Percentiles rank a stretch among this genome's conserved stretches.
Conservation (phyloP, 2,113 vertebrate species). For the Vidua chalybeata region DNA sequence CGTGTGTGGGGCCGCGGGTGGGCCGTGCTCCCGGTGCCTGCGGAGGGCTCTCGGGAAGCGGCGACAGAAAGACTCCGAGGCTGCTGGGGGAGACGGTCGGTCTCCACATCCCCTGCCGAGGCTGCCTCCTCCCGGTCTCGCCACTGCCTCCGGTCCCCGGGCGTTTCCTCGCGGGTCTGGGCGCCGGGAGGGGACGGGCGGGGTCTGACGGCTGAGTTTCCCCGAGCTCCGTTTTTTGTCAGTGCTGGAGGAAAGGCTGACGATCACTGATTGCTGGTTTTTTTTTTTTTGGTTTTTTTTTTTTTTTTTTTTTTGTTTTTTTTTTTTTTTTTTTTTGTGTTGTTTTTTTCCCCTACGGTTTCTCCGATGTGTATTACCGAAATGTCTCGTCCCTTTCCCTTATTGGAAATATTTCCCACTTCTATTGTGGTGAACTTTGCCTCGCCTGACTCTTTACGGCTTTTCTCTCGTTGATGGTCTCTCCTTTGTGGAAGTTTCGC, state of each 20-base stretch:
- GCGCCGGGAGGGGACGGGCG: background rate
- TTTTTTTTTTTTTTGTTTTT: background rate
- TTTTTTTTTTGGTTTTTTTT: background rate
- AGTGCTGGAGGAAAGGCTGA: background rate
- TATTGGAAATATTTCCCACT: constrained; percentile 20
- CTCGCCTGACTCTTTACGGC: constrained; percentile 39
- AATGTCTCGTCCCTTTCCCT: background rate
- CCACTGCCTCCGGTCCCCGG: background rate
- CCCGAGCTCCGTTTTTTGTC: background rate
- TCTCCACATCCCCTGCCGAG: background rate
- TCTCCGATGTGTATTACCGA: constrained; percentile 54
- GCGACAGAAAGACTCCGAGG: background rate
- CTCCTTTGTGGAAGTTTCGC: constrained; percentile 68
- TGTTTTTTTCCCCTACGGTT: background rate
- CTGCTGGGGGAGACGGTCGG: background rate
- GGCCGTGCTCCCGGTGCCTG: background rate
- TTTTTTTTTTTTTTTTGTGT: background rate
- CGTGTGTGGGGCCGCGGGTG: background rate
- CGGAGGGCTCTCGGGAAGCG: background rate
- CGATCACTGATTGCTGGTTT: background rate
- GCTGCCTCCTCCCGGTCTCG: background rate
- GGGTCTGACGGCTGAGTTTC: background rate
- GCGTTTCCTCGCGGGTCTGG: background rate
- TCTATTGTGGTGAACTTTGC: constrained; percentile 35
- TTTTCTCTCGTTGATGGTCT: constrained; percentile 60